These are phyloP conservation scores for Papilio glaucus DNA, from an alignment of 1,140 invertebrate genomes.

Conservation along the genomic window DNA sequence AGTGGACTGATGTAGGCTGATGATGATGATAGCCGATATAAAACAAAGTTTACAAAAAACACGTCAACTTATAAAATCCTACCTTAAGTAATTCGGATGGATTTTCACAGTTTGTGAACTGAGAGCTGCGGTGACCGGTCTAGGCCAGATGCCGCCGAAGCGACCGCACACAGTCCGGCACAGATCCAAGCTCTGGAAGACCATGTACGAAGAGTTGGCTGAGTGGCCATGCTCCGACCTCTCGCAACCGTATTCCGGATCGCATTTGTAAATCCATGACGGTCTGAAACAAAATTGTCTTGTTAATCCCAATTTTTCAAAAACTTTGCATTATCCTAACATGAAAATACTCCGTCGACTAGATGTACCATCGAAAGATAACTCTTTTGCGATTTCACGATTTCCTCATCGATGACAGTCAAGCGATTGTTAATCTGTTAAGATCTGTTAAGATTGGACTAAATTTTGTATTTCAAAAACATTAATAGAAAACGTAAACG, in stretches of 20 bases:
- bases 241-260: conserved; percentile 68
- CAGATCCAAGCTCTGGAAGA: conserved; percentile 78
- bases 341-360: too few species aligned
- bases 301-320: too few species aligned
- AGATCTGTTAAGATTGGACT: too few species aligned
- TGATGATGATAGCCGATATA: too few species aligned
- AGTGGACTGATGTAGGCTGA: too few species aligned
- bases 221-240: conserved; percentile 51
- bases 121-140: conserved; percentile 84
- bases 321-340: too few species aligned
- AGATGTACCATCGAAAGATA: too few species aligned
- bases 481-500: too few species aligned
- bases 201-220: conserved; percentile 40
- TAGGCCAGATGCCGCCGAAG: conserved; percentile 88
- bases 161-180: conserved; percentile 88
- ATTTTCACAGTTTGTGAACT: conserved; percentile 81
- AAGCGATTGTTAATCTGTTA: too few species aligned
- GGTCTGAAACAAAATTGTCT: conserved; percentile 67
- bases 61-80: conserved; percentile 33
- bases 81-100: conserved; percentile 83
- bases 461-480: too few species aligned
- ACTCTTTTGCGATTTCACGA: too few species aligned
- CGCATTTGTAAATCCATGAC: conserved; percentile 72
- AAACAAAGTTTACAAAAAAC: not conserved
- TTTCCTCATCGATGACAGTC: too few species aligned